Conservation (phyloP, 2,113 vertebrate genomes). For the Seriola rivoliana region DNA sequence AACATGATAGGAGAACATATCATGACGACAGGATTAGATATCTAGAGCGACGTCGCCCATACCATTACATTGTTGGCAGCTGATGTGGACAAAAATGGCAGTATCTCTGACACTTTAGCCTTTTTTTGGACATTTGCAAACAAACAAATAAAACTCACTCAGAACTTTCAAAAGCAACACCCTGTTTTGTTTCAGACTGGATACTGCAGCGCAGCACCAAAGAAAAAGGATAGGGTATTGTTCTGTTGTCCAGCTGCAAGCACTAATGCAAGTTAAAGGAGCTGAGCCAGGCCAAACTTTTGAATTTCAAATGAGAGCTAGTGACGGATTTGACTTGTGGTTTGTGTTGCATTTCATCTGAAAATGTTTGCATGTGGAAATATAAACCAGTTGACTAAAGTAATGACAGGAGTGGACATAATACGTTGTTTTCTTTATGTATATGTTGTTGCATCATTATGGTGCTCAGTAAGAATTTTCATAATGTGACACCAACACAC, state of each 20-base stretch:
- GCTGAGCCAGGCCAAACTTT: constrained; percentile 8
- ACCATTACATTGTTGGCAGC: not conserved
- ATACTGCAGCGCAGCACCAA: not conserved
- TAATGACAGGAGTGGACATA: too few relatives aligned
- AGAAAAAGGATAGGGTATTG: not conserved
- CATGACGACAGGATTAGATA: not conserved
- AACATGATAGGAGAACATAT: too few relatives aligned
- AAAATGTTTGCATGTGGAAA: constrained; percentile 12
- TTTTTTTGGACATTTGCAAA: not conserved
- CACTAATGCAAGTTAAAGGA: not conserved
- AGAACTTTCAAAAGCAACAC: not conserved
- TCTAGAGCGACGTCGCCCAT: not conserved
- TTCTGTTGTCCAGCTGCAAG: constrained; percentile 5
- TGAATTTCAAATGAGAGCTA: constrained; percentile 39
- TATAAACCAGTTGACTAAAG: not conserved
- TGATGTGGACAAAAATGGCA: not conserved
- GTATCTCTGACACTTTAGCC: not conserved
- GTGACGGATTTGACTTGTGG: constrained; percentile 11
- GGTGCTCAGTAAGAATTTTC: not conserved
- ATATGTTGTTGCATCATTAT: not conserved
- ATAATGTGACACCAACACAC: not conserved
- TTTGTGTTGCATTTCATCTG: constrained; percentile 11
- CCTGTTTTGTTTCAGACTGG: constrained; percentile 4
- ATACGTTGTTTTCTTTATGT: not conserved
- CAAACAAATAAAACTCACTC: not conserved